Base-by-base conservation (phyloP, 2,113 vertebrate genomes). In the Guaruba guarouba region DNA sequence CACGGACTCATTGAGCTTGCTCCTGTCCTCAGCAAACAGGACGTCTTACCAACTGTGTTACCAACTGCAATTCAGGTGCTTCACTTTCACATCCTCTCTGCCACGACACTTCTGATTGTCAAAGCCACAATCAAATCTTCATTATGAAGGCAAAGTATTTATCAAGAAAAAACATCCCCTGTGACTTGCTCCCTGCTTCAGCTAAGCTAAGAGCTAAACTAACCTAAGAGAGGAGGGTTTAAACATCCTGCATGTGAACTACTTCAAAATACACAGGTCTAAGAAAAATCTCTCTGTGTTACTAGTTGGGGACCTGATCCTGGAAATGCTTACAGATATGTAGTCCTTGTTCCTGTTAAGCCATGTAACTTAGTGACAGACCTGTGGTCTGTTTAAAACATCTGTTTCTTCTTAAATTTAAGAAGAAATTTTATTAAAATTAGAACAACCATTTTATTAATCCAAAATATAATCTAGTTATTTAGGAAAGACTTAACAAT, bases 51-150 rank as follows among this genome's bases (percentile, higher is more conserved):
- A 35, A 35, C 35, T 35, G 35, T 35, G 35, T 35, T 35, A 37
- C 78, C 91, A 95, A 92, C 93, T 94, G 96, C 91, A 43, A 0
- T 66, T 79, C 0, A 52, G 48, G 62, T 79, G 69, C 95, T 95
- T 96, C 69, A 55, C 90, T 96, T 97, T 96, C 95, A 96, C 92
- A 95, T 96, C 93, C 95, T 89, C 94, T 66, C 62, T 87, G 81
- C 88, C 83, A 70, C 1, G 2, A 52, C 62, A 5, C 0, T 17
- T 33, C 74, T 76, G 69, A 49, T 31, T 85, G 90, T 80, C 83
- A 94, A 77, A 92, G 95, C 81, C 83, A 74, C 91, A 69, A 37
- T 44, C 81, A 76, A 94, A 93, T 74, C 92, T 74, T 86, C 11
- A 0, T 66, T 89, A 31, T 0, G 4, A 86, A 25, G 44, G 29